Conservation (phyloP, 30 jellyfish, hydroid and myxozoan genomes). For the Aurelia sp. region DNA sequence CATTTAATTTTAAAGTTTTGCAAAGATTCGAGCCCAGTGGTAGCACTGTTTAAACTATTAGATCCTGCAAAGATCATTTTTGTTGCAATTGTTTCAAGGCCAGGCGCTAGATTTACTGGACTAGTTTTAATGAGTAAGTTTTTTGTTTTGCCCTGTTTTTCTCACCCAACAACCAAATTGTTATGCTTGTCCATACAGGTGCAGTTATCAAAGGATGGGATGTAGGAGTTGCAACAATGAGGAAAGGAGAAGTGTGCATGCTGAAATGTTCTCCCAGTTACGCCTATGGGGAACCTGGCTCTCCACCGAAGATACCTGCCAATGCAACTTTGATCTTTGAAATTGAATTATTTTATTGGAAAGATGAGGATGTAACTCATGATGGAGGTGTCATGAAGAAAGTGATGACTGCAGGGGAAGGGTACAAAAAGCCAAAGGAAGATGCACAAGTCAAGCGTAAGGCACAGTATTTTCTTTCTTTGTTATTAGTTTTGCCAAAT, state of each 20-base stretch:
- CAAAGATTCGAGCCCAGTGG: no score
- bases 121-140: no score
- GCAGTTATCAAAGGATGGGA: constrained; percentile 97
- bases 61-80: no score
- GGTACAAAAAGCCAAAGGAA: constrained; percentile 82
- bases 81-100: no score
- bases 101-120: no score
- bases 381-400: constrained; percentile 86
- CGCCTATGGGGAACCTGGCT: constrained; percentile 92
- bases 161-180: not conserved
- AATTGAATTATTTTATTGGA: constrained; percentile 80
- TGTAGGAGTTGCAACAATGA: constrained; percentile 90
- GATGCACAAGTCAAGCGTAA: constrained; percentile 81
- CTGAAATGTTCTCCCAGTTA: constrained; percentile 84
- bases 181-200: constrained; percentile 27
- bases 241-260: constrained; percentile 84
- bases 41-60: no score
- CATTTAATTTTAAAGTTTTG: no score
- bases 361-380: constrained; percentile 80
- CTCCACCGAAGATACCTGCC: constrained; percentile 94
- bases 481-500: not conserved
- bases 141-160: not conserved
- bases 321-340: constrained; percentile 88
- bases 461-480: no score
- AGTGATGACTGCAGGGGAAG: constrained; percentile 81